Conservation (phyloP, 2,113 vertebrate genomes). For the Ariopsis seemanni region DNA sequence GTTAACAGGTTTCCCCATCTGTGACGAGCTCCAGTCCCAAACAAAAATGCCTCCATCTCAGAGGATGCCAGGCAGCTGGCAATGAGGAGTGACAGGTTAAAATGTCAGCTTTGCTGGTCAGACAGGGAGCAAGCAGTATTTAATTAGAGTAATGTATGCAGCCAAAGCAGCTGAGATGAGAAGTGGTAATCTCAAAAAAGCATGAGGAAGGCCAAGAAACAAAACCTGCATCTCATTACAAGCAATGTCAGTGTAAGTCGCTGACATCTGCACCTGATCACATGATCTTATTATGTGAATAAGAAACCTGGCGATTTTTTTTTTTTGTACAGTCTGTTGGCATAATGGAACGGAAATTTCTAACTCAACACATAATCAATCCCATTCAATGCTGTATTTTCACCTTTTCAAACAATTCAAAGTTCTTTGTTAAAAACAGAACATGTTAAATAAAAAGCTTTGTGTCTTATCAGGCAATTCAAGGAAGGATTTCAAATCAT, state of each 20-base stretch:
- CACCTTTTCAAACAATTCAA: conserved; percentile 35
- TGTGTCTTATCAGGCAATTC: conserved; percentile 55
- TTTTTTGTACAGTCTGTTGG: background rate
- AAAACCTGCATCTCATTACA: conserved; percentile 68
- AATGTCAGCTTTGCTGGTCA: conserved; percentile 50
- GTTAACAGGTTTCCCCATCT: conserved; percentile 17
- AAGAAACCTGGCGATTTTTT: background rate
- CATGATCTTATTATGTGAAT: background rate
- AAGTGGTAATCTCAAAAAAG: conserved; percentile 64
- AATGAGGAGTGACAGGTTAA: conserved; percentile 36
- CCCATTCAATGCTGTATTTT: background rate
- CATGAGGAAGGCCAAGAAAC: conserved; percentile 52
- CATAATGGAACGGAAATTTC: background rate
- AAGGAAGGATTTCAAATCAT: conserved; percentile 61
- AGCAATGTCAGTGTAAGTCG: conserved; percentile 53
- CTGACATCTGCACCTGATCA: conserved; percentile 58
- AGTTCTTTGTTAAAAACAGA: conserved; percentile 57
- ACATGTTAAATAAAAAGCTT: conserved; percentile 55
- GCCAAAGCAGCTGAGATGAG: conserved; percentile 65
- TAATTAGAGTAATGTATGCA: conserved; percentile 77
- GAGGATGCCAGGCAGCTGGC: conserved; percentile 14
- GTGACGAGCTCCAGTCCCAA: background rate
- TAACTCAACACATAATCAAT: conserved; percentile 41
- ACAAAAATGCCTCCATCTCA: background rate
- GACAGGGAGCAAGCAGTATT: conserved; percentile 61